These are phyloP conservation scores for Meliscaeva auricollis DNA, from an alignment of 2,888 invertebrate species.

Conservation along the genomic window DNA sequence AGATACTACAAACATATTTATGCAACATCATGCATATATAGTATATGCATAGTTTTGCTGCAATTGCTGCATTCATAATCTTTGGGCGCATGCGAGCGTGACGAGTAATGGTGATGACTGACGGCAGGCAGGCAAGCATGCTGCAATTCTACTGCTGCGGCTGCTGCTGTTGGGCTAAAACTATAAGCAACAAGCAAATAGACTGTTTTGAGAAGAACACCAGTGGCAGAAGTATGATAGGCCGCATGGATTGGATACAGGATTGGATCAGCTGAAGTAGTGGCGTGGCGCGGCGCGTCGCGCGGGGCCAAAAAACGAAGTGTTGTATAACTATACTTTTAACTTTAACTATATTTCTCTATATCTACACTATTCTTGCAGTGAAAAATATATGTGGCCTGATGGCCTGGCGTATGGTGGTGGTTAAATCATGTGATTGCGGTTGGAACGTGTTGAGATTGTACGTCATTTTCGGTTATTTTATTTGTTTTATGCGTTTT, in stretches of 20 bases:
- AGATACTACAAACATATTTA: constrained; percentile 4
- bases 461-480: constrained; percentile 73
- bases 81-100: constrained; percentile 75
- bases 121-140: constrained; percentile 70
- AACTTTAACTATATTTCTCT: not conserved
- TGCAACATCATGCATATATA: constrained; percentile 46
- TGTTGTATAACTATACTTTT: not conserved
- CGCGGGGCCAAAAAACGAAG: constrained; percentile 2
- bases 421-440: constrained; percentile 55
- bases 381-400: too few species aligned
- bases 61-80: constrained; percentile 65
- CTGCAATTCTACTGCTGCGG: constrained; percentile 25
- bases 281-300: not conserved
- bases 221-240: constrained; percentile 65
- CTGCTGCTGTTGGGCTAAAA: not conserved
- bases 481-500: constrained; percentile 75
- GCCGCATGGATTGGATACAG: constrained; percentile 54
- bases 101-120: constrained; percentile 75
- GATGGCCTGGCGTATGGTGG: constrained; percentile 22
- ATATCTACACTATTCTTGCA: too few species aligned
- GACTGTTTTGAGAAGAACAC: constrained; percentile 32
- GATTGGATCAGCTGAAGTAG: constrained; percentile 9
- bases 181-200: constrained; percentile 27
- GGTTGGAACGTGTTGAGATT: constrained; percentile 70
- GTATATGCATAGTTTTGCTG: constrained; percentile 18